Evolutionary conservation across 53 echinoderm and acorn worm genomes (phyloP).

Genomic region (Stichopus horrens): DNA sequence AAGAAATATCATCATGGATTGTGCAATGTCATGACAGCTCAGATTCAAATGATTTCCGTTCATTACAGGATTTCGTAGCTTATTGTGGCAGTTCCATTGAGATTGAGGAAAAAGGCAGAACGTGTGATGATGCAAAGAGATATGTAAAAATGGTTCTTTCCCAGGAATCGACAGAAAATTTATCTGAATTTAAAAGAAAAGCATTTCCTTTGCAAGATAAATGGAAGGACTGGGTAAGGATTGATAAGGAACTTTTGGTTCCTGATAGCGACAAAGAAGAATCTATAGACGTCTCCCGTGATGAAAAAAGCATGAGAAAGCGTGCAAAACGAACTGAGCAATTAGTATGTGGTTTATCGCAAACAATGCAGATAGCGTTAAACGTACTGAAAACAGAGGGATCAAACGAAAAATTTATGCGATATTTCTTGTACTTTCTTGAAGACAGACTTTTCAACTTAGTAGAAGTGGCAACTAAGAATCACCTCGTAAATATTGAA

Average conservation of each 20-base stretch:
- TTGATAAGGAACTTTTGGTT: background rate
- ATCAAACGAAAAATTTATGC: background rate
- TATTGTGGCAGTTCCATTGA: background rate
- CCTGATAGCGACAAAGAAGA: background rate
- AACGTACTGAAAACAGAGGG: background rate
- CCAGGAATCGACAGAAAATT: background rate
- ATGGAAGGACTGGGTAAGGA: background rate
- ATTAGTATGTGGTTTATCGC: background rate
- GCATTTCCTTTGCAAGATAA: conserved; percentile 18
- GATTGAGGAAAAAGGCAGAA: background rate
- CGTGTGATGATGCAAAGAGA: background rate
- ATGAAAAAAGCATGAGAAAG: background rate
- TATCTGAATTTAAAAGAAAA: background rate
- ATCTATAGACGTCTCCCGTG: background rate
- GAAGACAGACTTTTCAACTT: background rate
- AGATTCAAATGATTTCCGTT: too few species aligned
- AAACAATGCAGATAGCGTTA: background rate
- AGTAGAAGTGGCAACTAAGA: background rate
- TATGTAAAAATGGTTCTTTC: background rate
- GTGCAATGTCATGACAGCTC: background rate
- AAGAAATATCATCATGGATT: background rate
- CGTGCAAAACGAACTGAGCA: background rate
- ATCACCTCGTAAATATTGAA: background rate
- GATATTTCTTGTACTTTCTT: background rate
- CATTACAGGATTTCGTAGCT: too few species aligned